Conservation (phyloP, 2,797 vertebrate species). For the Nannoperca obscura region DNA sequence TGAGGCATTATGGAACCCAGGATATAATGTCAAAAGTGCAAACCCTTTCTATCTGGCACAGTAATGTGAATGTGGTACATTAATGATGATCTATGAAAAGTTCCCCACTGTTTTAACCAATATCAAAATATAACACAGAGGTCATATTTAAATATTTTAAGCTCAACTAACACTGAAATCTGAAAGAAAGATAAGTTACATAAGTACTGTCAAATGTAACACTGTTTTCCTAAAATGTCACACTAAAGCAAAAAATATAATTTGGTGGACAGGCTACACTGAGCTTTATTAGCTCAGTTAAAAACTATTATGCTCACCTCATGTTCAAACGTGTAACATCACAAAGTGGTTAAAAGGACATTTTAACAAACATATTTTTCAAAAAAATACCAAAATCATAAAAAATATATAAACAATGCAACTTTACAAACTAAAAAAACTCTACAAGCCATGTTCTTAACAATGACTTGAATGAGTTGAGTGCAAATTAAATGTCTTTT, state of each 20-base stretch:
- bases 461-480: constrained; percentile 79
- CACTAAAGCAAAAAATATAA: constrained; percentile 28
- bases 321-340: constrained; percentile 24
- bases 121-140: constrained; percentile 17
- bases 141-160: constrained; percentile 33
- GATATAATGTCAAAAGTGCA: constrained; percentile 68
- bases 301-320: constrained; percentile 11
- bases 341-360: constrained; percentile 76
- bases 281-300: not conserved
- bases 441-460: constrained; percentile 79
- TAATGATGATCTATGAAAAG: constrained; percentile 28
- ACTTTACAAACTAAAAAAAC: constrained; percentile 66
- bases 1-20: constrained; percentile 21
- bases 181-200: not conserved
- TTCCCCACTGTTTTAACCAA: constrained; percentile 14
- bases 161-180: constrained; percentile 22
- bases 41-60: constrained; percentile 48
- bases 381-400: constrained; percentile 53
- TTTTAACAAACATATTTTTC: constrained; percentile 45
- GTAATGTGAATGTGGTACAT: constrained; percentile 24
- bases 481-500: constrained; percentile 78
- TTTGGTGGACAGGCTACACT: constrained; percentile 18
- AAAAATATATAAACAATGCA: constrained; percentile 59
- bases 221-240: constrained; percentile 7
- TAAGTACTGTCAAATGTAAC: not conserved